Evolutionary conservation across 2,888 invertebrate genomes (phyloP), one percentile per base, ranked within the genome.

Genomic region (Cryptophagus acutangulus): DNA sequence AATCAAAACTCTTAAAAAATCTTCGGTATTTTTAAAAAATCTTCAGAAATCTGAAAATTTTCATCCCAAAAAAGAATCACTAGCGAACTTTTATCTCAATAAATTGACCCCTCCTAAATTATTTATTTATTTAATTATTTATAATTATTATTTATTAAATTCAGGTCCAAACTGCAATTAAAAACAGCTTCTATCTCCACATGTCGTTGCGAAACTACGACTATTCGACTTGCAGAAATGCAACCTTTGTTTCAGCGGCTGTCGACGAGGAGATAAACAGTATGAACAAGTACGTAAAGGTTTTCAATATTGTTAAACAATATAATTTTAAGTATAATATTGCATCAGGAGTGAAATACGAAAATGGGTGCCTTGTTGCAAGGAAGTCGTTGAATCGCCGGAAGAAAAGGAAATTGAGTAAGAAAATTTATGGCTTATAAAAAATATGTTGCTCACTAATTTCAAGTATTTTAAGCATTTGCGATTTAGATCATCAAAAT

Each of bases 201-300:
- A 54, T 57, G 51, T 60, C 61, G 4, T 36, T 60, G 12, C 52
- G 57, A 33, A 60, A 57, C 38, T 55, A 58, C 38, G 59, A 62
- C 29, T 62, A 62, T 40, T 48, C 55, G 16, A 55, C 58, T 6
- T 62, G 61, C 44, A 51, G 55, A 40, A 61, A 62, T 40, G 55
- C 61, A 6, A 58, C 62, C 2, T 20, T 56, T 6, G 55, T 61
- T 30, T 61, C 62, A 17, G 49, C 47, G 12, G 51, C 83, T 69
- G 5, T 61, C 57, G 26, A 37, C 12, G 36, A 36, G 24, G n/a
- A n/a, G n/a, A n/a, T n/a, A n/a, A n/a, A n/a, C n/a, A n/a, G n/a
- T n/a, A n/a, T n/a, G n/a, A n/a, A n/a, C n/a, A n/a, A n/a, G n/a
- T n/a, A n/a, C n/a, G n/a, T n/a, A n/a, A n/a, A n/a, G n/a, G n/a